Base-by-base conservation (phyloP, 2,888 invertebrate species). In the Nomada ferruginata region DNA sequence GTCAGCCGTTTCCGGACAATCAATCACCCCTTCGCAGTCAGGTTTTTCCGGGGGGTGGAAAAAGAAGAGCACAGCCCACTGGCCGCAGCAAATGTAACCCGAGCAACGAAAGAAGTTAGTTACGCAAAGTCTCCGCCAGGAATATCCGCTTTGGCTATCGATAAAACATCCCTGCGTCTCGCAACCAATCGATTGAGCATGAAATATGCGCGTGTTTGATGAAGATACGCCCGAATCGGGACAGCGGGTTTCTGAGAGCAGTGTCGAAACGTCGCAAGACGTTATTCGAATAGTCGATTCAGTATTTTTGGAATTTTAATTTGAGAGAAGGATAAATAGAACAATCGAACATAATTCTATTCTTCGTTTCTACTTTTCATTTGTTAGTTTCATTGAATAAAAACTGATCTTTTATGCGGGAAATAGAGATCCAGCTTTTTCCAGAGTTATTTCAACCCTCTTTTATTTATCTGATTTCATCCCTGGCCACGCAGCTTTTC, bases 1-100 rank as follows among this genome's bases (percentile, higher is more conserved):
- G 85, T 88, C 87, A 87, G 88, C 87, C 75, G 71, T 83, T 88
- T 85, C 82, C 85, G 65, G 68, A 80, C 79, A 76, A 88, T 88
- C 87, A 86, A 88, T 88, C 87, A 87, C 77, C 64, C 70, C 50
- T 64, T 69, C 72, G 72, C 47, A 57, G 74, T 55, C 60, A 29
- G 65, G 47, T 63, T 75, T 64, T 26, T 5, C 50, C 36, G 26
- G 9, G 57, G 57, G 36, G 5, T 0, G 1, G 1, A 36, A 72
- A 76, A 76, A 79, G 69, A 77, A 63, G 57, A 26, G 57, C 70
- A 29, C 63, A 55, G 65, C 68, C 74, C 83, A 50, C 26, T 9
- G 29, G 15, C 55, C 20, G 47, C 60, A 53, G 57, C 23, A 23
- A 76, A 65, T 36, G 57, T 60, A 57, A 59, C 63, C 63, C 50